A percentile compares a stretch with the other conserved stretches of the same genome.
Evolutionary conservation across 1,140 invertebrate genomes (phyloP).

Genomic region (Meloidogyne chitwoodi): DNA sequence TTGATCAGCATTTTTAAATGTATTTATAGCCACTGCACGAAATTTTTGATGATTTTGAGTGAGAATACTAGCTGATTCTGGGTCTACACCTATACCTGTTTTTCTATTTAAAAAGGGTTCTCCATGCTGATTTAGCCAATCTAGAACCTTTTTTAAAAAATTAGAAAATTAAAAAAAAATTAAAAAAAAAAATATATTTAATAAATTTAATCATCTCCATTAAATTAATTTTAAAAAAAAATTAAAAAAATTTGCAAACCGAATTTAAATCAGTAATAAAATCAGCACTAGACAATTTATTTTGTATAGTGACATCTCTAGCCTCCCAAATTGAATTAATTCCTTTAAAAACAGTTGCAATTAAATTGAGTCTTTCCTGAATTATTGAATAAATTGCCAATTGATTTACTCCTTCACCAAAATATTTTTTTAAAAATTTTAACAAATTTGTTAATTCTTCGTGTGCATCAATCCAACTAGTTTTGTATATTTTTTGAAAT

Average conservation of each 20-base stretch:
- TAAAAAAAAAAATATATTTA: background rate
- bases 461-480: constrained; percentile 25
- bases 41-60: constrained; percentile 47
- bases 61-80: constrained; percentile 8
- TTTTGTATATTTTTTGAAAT: constrained; percentile 29
- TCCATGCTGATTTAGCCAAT: constrained; percentile 97
- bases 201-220: background rate
- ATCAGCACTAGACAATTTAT: constrained; percentile 7
- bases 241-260: background rate
- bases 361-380: constrained; percentile 34
- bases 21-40: constrained; percentile 69
- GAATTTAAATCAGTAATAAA: constrained; percentile 29
- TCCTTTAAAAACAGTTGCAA: constrained; percentile 27
- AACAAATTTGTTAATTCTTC: constrained; percentile 22
- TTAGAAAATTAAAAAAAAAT: background rate
- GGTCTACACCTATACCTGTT: constrained; percentile 85
- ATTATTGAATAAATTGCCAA: constrained; percentile 24
- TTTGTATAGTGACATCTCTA: constrained; percentile 27
- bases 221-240: background rate
- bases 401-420: constrained; percentile 14
- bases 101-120: constrained; percentile 95
- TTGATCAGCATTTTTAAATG: constrained; percentile 96
- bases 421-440: constrained; percentile 16
- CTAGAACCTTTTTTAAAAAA: constrained; percentile 71
- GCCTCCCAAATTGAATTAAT: constrained; percentile 37